phyloP scores from a whole-genome alignment of 1,140 invertebrate genomes.

The Mya arenaria region DNA sequence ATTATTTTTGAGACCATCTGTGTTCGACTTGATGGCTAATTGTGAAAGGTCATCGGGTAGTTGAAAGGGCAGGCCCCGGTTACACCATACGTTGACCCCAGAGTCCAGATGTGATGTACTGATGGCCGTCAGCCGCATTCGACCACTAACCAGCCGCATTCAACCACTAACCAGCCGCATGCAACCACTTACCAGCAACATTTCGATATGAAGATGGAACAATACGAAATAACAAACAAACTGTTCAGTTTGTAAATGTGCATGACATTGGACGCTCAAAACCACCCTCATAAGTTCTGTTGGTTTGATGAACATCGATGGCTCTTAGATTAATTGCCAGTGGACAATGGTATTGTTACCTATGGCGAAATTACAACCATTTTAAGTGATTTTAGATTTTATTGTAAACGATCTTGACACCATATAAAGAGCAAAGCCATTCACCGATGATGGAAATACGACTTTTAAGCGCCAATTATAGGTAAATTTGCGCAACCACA shows the following conservation, averaged over 20 bases:
- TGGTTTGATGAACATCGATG: background rate
- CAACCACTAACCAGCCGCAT: background rate
- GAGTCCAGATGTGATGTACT: background rate
- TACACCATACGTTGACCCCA: background rate
- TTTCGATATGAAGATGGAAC: background rate
- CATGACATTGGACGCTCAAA: background rate
- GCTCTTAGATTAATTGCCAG: too few species aligned
- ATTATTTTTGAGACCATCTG: background rate
- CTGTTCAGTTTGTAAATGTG: background rate
- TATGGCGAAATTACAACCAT: background rate
- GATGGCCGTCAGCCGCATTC: background rate
- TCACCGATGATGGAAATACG: too few species aligned
- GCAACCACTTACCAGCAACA: background rate
- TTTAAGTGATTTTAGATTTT: background rate
- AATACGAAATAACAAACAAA: background rate
- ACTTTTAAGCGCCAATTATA: too few species aligned
- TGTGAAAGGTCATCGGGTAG: background rate
- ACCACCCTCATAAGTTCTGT: background rate
- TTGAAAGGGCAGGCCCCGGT: background rate
- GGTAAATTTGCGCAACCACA: background rate
- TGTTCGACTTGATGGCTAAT: background rate
- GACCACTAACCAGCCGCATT: too few species aligned
- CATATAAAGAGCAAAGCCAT: background rate
- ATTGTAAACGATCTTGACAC: slow-evolving; percentile 2
- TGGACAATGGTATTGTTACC: too few species aligned